These are phyloP conservation scores for Dreissena rostriformis DNA, from an alignment of 1,140 invertebrate genomes.

Conservation along the genomic window DNA sequence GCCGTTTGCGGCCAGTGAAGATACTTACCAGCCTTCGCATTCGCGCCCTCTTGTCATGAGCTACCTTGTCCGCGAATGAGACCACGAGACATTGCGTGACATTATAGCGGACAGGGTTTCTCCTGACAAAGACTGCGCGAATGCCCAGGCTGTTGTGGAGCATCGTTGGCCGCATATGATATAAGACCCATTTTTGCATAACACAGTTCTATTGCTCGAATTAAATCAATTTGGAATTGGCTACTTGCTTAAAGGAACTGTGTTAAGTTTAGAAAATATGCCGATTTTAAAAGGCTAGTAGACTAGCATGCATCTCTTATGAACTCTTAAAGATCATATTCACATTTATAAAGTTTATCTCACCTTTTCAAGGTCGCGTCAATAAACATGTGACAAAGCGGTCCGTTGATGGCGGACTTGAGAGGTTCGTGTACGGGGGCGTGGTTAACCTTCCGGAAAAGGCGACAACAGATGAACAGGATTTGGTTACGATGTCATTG, in stretches of 20 bases:
- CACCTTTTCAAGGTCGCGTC: background rate
- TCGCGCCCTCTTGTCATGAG: no score
- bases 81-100: no score
- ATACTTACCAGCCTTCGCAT: no score
- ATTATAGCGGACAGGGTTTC: no score
- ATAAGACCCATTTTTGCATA: background rate
- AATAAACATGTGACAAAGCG: slow-evolving; percentile 23
- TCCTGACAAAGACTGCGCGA: no score
- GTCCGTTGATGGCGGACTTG: background rate
- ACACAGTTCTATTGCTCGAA: background rate
- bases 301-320: background rate
- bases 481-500: slow-evolving; percentile 63
- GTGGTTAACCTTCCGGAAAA: slow-evolving; percentile 9
- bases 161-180: no score
- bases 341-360: background rate
- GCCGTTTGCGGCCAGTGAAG: no score
- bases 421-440: slow-evolving; percentile 40
- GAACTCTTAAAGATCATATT: background rate
- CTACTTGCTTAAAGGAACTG: background rate
- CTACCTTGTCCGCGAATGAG: no score
- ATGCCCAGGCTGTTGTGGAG: no score
- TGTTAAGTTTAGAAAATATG: no score
- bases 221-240: background rate
- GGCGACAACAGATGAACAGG: background rate
- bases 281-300: background rate